Percentiles rank a stretch among this genome's conserved stretches.
These are phyloP conservation scores for Nemotelus nigrinus DNA, from an alignment of 2,888 invertebrate species.

Conservation along the genomic window DNA sequence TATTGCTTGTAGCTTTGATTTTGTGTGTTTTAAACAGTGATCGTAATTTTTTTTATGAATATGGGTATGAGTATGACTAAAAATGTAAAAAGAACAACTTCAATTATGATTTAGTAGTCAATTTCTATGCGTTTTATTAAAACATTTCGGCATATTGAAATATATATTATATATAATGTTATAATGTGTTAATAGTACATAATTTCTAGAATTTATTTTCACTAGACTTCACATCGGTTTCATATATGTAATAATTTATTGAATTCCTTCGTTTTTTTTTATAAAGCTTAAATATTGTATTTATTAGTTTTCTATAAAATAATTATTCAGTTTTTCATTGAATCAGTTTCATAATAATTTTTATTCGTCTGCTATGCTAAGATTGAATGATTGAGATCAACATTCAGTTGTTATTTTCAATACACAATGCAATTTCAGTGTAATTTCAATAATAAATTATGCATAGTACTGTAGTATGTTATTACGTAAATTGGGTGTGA, in stretches of 20 bases:
- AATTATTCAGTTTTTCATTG: neutral
- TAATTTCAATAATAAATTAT: too few species aligned
- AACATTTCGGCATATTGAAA: slow-evolving; percentile 44
- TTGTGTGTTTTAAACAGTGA: too few species aligned
- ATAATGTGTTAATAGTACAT: slow-evolving; percentile 35
- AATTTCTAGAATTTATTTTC: slow-evolving; percentile 36
- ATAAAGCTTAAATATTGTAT: slow-evolving; percentile 40
- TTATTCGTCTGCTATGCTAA: too few species aligned
- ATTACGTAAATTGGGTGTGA: too few species aligned
- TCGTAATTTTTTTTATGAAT: too few species aligned
- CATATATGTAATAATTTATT: slow-evolving; percentile 23
- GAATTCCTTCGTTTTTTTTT: slow-evolving; percentile 32
- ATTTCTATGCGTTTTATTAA: slow-evolving; percentile 45
- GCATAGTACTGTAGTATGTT: too few species aligned
- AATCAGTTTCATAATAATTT: neutral
- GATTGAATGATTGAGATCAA: too few species aligned
- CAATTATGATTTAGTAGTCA: slow-evolving; percentile 14
- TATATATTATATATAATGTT: slow-evolving; percentile 40
- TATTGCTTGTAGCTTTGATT: too few species aligned
- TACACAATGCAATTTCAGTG: too few species aligned
- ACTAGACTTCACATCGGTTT: slow-evolving; percentile 37
- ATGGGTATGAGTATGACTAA: too few species aligned
- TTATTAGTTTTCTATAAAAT: slow-evolving; percentile 1
- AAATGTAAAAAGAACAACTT: too few species aligned
- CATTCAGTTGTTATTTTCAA: too few species aligned